A percentile compares a stretch with the other conserved stretches of the same genome.
These are phyloP conservation scores for Heliornis fulica DNA, from an alignment of 2,113 vertebrate species.

Conservation along the genomic window DNA sequence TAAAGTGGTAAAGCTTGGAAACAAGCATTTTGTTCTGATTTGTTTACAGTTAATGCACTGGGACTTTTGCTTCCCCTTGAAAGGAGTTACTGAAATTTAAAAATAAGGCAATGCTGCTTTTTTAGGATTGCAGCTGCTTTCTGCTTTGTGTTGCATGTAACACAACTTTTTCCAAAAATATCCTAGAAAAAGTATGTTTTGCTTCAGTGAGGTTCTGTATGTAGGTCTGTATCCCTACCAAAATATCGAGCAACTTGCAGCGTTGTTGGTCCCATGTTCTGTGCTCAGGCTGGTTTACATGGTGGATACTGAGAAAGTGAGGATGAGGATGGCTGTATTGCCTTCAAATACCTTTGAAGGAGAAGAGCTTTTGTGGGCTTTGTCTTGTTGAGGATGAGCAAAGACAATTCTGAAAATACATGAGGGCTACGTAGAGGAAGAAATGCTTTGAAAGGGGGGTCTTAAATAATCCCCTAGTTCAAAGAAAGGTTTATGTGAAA, in stretches of 20 bases:
- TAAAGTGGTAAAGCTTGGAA: neutral
- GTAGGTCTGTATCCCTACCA: neutral
- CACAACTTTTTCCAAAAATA: neutral
- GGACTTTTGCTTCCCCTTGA: neutral
- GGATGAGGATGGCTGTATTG: rapidly evolving
- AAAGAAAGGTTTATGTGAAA: neutral
- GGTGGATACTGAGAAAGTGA: neutral
- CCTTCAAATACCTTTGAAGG: rapidly evolving
- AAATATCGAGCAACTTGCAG: neutral
- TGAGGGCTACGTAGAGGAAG: neutral
- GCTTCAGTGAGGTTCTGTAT: neutral
- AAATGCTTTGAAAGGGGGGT: neutral
- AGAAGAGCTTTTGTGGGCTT: neutral
- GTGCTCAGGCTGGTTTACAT: neutral
- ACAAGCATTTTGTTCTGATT: neutral
- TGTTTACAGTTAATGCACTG: neutral
- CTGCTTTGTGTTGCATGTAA: neutral
- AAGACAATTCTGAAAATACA: neutral
- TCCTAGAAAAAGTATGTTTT: neutral
- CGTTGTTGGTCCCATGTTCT: rapidly evolving
- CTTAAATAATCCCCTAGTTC: neutral
- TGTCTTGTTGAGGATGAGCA: neutral
- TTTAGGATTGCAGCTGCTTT: neutral
- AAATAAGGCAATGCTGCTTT: neutral
- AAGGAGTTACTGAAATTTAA: neutral